phyloP scores from a whole-genome alignment of 2,113 vertebrate genomes.

The Melanerpes formicivorus region DNA sequence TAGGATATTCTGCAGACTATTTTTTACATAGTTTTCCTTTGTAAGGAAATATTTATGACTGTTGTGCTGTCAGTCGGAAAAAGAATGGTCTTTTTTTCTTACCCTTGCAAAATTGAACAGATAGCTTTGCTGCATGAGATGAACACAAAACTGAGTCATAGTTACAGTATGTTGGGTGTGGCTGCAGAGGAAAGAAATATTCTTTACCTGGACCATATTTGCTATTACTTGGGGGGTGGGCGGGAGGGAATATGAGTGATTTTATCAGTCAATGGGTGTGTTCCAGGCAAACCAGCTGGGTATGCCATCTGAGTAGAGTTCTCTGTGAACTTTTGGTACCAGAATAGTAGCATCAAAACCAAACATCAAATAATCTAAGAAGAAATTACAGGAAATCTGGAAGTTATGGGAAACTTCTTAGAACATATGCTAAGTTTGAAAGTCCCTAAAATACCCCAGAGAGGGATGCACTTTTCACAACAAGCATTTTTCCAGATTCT shows the following conservation, averaged over 20 bases:
- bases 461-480: not conserved
- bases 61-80: not conserved
- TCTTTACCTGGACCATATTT: slow-evolving; percentile 29
- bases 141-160: slow-evolving; percentile 26
- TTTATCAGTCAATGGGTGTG: not conserved
- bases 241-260: not conserved
- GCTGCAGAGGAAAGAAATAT: slow-evolving; percentile 1
- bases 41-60: not conserved
- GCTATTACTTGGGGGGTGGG: not conserved
- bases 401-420: not conserved
- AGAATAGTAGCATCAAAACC: not conserved
- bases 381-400: not conserved
- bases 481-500: not conserved
- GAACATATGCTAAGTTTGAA: not conserved
- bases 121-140: not conserved
- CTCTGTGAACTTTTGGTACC: not conserved
- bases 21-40: not conserved
- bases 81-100: not conserved
- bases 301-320: not conserved
- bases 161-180: slow-evolving; percentile 6
- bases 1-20: not conserved
- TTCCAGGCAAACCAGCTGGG: not conserved
- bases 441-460: not conserved
- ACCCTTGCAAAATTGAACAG: not conserved
- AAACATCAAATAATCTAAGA: not conserved